Evolutionary conservation across 2,888 invertebrate species (phyloP), one percentile per base, ranked within the genome.

Genomic region (Esperia sulphurella): DNA sequence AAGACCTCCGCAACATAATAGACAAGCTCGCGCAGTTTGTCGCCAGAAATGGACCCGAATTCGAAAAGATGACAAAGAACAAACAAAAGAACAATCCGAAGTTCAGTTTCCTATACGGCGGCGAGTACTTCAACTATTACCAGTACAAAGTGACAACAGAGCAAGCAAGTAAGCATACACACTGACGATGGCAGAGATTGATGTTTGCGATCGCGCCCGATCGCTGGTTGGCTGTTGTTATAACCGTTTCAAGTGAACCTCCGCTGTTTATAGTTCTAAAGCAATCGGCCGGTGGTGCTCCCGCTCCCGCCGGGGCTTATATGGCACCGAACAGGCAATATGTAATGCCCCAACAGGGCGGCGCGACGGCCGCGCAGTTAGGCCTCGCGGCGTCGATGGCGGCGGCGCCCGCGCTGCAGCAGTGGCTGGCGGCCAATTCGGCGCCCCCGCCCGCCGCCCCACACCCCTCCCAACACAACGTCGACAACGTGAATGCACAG

Each of bases 11-110:
- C 75, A 98, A 97, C 90, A 98, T 98, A 74, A 99, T 99, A 72
- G 99, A 99, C 91, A 98, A 98, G 91, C 91, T 99, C 68, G 99
- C 99, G 10, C 97, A 98, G 85, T 99, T 99, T 92, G 99, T 99
- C 60, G 99, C 99, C 51, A 91, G 98, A 86, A 99, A 98, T 95
- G 99, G 99, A 46, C 98, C 97, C n/a, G 98, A 98, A 80, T 98
- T 98, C 88, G 99, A 99, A 90, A 95, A 96, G 88, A 98, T 98
- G 95, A 98, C 98, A 53, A 98, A 98, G 91, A 96, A 96, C 75
- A 98, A 98, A 88, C 98, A 99, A 87, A 96, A 97, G 84, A 97
- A 97, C 77, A 99, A 99, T 86, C 97, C 98, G 3, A 98, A 98
- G 83, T 99, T 99, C 91, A 94, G 95, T 69, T 99, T 99, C 90